A percentile compares a stretch with the other conserved stretches of the same genome.
Evolutionary conservation across 2,888 invertebrate genomes (phyloP).

Genomic region (Limnephilus marmoratus): DNA sequence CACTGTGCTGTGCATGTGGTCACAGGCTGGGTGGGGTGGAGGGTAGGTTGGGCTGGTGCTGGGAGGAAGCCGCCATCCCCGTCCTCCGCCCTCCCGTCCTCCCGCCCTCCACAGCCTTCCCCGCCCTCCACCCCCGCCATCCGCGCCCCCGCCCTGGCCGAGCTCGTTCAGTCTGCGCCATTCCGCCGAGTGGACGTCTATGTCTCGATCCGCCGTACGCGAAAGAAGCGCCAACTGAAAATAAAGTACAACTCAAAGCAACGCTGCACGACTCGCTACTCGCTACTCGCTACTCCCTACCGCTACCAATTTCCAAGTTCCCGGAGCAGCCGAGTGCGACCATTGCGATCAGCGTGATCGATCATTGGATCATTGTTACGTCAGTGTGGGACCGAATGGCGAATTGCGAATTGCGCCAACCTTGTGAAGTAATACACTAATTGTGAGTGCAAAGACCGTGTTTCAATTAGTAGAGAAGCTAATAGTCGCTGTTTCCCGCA

Average conservation of each 20-base stretch:
- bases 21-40: neutral
- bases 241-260: neutral
- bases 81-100: constrained; percentile 64
- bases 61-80: constrained; percentile 70
- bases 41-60: constrained; percentile 69
- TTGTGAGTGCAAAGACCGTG: constrained; percentile 47
- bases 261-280: neutral
- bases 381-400: constrained; percentile 31
- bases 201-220: constrained; percentile 34
- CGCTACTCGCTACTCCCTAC: neutral
- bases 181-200: constrained; percentile 64
- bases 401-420: constrained; percentile 39
- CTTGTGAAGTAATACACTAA: constrained; percentile 45
- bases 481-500: neutral
- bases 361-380: constrained; percentile 35
- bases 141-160: constrained; percentile 70
- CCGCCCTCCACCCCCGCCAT: constrained; percentile 69
- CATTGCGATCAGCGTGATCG: neutral
- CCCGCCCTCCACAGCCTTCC: constrained; percentile 65
- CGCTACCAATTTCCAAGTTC: neutral
- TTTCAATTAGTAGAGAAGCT: constrained; percentile 17
- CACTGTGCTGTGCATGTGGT: neutral
- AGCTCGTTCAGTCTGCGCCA: constrained; percentile 69
- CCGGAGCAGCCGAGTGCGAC: constrained; percentile 31
- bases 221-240: constrained; percentile 31